Evolutionary conservation across 2,888 invertebrate genomes (phyloP).

Genomic region (Aproaerema taeniolella): DNA sequence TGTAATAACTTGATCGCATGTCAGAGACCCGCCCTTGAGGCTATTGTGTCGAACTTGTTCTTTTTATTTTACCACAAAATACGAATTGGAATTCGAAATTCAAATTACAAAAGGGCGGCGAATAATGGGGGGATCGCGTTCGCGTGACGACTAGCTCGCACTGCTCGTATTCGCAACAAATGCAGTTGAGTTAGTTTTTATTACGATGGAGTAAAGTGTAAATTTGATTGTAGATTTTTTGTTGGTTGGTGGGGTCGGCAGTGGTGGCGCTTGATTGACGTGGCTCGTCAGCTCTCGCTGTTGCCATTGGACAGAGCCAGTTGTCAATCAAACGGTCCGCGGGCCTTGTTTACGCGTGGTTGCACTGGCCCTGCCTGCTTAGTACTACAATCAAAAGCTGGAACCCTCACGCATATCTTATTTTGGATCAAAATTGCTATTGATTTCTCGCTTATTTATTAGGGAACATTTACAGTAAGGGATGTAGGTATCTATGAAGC

Average conservation of each 20-base stretch:
- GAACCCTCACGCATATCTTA: background rate
- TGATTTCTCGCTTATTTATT: slow-evolving; percentile 8
- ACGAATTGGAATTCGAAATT: slow-evolving; percentile 77
- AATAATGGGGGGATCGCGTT: slow-evolving; percentile 76
- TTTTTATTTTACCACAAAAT: slow-evolving; percentile 77
- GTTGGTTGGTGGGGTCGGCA: slow-evolving; percentile 45
- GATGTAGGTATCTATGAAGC: background rate
- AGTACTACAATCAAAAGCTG: slow-evolving; percentile 1
- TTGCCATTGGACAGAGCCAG: slow-evolving; percentile 86
- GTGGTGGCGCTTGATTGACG: slow-evolving; percentile 81
- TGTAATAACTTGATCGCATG: slow-evolving; percentile 78
- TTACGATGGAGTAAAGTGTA: too few relatives aligned
- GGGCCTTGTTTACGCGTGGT: slow-evolving; percentile 62
- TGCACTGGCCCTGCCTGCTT: slow-evolving; percentile 36
- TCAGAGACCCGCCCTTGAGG: slow-evolving; percentile 77
- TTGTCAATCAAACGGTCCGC: slow-evolving; percentile 84
- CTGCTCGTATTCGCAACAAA: slow-evolving; percentile 49
- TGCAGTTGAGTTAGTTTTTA: slow-evolving; percentile 35
- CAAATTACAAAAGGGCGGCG: slow-evolving; percentile 76
- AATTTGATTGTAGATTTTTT: too few relatives aligned
- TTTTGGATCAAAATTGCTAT: slow-evolving; percentile 1
- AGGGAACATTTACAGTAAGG: background rate
- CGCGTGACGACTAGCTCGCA: slow-evolving; percentile 61
- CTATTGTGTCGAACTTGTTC: slow-evolving; percentile 76
- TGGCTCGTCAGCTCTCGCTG: slow-evolving; percentile 86